Evolutionary conservation across 1,140 invertebrate genomes (phyloP), one percentile per base, ranked within the genome.

Genomic region (Augochlora pura): DNA sequence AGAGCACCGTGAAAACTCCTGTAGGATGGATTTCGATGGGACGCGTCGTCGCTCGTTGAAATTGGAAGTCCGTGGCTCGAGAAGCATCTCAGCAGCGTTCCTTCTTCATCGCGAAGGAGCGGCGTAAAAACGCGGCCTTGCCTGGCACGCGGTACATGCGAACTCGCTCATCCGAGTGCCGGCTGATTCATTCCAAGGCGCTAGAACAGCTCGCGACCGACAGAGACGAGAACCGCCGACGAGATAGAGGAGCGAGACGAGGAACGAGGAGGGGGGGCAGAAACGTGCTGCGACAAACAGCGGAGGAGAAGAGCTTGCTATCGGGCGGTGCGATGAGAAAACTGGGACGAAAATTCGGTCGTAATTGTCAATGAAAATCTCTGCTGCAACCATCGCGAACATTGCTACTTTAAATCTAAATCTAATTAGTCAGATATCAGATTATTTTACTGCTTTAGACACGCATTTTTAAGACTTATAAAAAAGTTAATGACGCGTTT

Each of bases 81-180:
- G 63, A 38, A 79, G 72, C 63, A 32, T 74, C 75, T 52, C 70
- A 84, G 83, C 79, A 64, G 49, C 52, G 83, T 67, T 82, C 57
- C 39, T 59, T 76, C 76, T 66, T 57, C 46, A 76, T 67, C 82
- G 62, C 79, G 42, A 64, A 71, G 25, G 63, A 68, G 78, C 64
- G 71, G 69, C 65, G 80, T 86, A 86, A 86, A 86, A 86, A 86
- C 84, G 57, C 85, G 85, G 84, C 85, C 85, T 86, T 86, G 85
- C 77, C 82, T 69, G 84, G 85, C 72, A 82, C 89, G 87, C 88
- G 74, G 79, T 86, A 86, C 84, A 86, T 68, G 80, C 83, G 86
- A 87, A 87, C 84, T 82, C 77, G 70, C 77, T 77, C 77, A 85
- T 86, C 80, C 70, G 62, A 84, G 62, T 81, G 72, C 66, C 68